Evolutionary conservation across 92 coral and sea anemone genomes (phyloP).

Genomic region (Phenganax subtilis): DNA sequence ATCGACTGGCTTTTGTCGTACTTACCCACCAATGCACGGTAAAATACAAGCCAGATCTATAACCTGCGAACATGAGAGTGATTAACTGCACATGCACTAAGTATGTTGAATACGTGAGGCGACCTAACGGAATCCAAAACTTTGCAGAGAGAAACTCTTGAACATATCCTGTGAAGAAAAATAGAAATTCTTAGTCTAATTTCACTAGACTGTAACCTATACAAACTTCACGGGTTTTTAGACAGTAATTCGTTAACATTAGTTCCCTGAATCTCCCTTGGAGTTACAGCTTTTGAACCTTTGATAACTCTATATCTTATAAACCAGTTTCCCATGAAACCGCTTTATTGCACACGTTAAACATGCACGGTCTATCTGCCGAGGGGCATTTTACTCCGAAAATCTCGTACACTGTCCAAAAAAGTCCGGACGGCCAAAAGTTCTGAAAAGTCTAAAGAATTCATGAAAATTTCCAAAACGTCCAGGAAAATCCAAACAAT

Average conservation of each 20-base stretch:
- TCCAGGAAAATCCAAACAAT: too few species aligned
- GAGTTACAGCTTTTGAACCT: too few species aligned
- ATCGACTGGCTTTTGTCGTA: not conserved
- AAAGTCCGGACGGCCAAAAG: too few species aligned
- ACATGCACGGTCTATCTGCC: too few species aligned
- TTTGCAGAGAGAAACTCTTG: slow-evolving; percentile 67
- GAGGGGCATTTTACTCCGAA: too few species aligned
- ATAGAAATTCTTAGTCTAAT: not conserved
- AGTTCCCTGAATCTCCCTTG: too few species aligned
- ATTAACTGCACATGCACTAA: slow-evolving; percentile 47
- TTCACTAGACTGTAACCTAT: not conserved
- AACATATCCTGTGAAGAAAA: slow-evolving; percentile 55
- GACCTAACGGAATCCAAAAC: slow-evolving; percentile 83
- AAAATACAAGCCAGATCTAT: slow-evolving; percentile 19
- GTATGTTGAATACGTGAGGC: slow-evolving; percentile 71
- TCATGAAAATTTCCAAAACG: too few species aligned
- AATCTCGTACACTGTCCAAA: too few species aligned
- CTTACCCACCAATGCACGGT: slow-evolving; percentile 14
- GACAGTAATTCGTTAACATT: not conserved
- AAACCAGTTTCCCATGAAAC: too few species aligned
- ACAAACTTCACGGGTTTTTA: not conserved
- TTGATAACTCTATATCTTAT: too few species aligned
- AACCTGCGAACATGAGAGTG: slow-evolving; percentile 7
- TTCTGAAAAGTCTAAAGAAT: too few species aligned
- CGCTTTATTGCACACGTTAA: too few species aligned